Evolutionary conservation across 2,113 vertebrate genomes (phyloP), one percentile per base, ranked within the genome.

Genomic region (Toxotes jaculatrix): DNA sequence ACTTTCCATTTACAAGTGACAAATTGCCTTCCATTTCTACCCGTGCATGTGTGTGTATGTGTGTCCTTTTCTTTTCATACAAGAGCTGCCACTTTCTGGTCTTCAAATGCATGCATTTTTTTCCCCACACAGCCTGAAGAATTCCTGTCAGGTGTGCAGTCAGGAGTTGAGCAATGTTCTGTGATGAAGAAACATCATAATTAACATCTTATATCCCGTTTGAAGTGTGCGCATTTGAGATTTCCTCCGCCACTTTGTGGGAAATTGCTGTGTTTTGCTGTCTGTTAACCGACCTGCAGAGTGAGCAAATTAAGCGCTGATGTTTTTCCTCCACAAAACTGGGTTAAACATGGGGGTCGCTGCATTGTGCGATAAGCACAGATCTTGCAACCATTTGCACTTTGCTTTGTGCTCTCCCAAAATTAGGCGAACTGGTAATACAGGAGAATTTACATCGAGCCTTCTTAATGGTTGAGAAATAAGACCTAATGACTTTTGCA

Each of bases 361-460:
- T 89, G 87, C 77, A 77, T 87, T 89, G 86, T 87, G 77, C 53
- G 89, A 92, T 90, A 91, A 91, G 89, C 69, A 7, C 77, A 79
- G 85, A 88, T 92, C 87, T 89, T 93, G 93, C 93, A 92, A 84
- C 82, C 91, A 91, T 90, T 92, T 77, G 88, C 91, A 92, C 84
- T 93, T 93, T 92, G 83, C 88, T 88, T 89, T 91, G 87, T 86
- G 84, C 82, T 78, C 80, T 47, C 45, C 38, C 32, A 32, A 88
- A 93, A 91, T 88, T 83, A 93, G 78, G 83, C 85, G 70, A 77
- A 81, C 81, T 79, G 63, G 80, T 83, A 79, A 80, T 80, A 43
- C 74, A 81, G 68, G 56, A 80, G 80, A 81, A 86, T 87, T 87
- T 80, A 76, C 80, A 82, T 61, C 74, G 31, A 82, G 80, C 75